Base-by-base conservation (phyloP, 2,888 invertebrate species). In the Kuschelorhynchus macadamiae region DNA sequence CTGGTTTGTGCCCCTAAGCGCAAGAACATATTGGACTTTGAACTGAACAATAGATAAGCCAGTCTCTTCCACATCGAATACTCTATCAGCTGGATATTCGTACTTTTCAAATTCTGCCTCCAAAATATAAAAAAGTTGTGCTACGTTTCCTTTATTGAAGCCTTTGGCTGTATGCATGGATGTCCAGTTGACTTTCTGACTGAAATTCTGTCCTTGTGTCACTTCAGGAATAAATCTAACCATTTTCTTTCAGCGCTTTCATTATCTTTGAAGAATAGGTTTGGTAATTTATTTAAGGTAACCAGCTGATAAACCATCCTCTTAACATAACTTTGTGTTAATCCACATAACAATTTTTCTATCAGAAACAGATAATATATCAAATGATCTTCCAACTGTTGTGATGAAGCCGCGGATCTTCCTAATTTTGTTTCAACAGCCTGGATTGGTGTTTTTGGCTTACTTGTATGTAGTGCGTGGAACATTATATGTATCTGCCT, bases 1-100 rank as follows among this genome's bases (percentile, higher is more conserved):
- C 12, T 57, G 65, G 14, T 32, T 36, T 25, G 30, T 57, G 11
- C 57, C 53, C 25, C 49, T 55, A 20, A 20, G 20, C 1, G 1
- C 36, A 52, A 66, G 32, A 21, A 60, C 46, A 18, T 53, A 11
- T 42, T 50, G 2, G 49, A 60, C 16, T 62, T 72, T 39, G 8
- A 20, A 33, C 39, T 76, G 79, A 7, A 81, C 79, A n/a, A 77
- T 74, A 32, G 77, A 70, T 11, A 83, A 66, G 8, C 81, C 81
- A 12, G 78, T 80, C 71, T 81, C 81, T 61, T 81, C 79, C 0
- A 80, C 78, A 64, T 80, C 81, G 57, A 60, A 64, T 1, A 68
- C 21, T 44, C 47, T 57, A 20, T 59, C 59, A 32, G 17, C 44
- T 32, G 16, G 2, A 16, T 32, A 25, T 17, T 59, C 17, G 11